Percentiles rank a stretch among this genome's conserved stretches.
phyloP scores from a whole-genome alignment of 2,888 invertebrate genomes.

The Eupithecia subfuscata region DNA sequence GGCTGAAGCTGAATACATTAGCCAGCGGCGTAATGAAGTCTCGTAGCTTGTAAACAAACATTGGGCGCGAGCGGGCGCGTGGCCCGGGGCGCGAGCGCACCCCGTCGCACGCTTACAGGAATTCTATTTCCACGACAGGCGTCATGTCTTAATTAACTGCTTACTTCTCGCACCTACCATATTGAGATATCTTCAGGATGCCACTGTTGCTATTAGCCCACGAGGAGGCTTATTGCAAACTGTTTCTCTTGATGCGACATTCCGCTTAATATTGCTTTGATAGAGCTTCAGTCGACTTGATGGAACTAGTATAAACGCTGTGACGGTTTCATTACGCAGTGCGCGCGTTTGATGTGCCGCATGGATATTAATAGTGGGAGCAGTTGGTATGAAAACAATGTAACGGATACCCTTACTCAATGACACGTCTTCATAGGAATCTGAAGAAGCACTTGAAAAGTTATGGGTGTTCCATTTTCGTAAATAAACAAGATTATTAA shows the following conservation, averaged over 20 bases:
- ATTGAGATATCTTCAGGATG: slow-evolving; percentile 81
- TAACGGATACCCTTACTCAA: slow-evolving; percentile 49
- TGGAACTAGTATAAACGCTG: slow-evolving; percentile 37
- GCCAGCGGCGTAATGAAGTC: slow-evolving; percentile 84
- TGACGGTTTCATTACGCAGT: slow-evolving; percentile 35
- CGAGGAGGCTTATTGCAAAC: slow-evolving; percentile 78
- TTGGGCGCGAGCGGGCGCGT: slow-evolving; percentile 58
- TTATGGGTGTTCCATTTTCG: slow-evolving; percentile 74
- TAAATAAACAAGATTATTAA: slow-evolving; percentile 82
- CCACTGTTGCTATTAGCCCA: slow-evolving; percentile 80
- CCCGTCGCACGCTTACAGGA: slow-evolving; percentile 73
- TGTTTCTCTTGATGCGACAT: slow-evolving; percentile 52
- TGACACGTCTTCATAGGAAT: slow-evolving; percentile 67
- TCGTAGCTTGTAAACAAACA: slow-evolving; percentile 84
- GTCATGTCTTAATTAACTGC: slow-evolving; percentile 83
- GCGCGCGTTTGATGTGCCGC: slow-evolving; percentile 30
- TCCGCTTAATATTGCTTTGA: slow-evolving; percentile 42
- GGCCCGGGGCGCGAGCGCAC: slow-evolving; percentile 77
- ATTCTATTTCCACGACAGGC: slow-evolving; percentile 83
- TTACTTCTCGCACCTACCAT: slow-evolving; percentile 82
- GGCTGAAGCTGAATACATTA: slow-evolving; percentile 85
- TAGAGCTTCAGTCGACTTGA: slow-evolving; percentile 37
- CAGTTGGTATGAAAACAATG: slow-evolving; percentile 46
- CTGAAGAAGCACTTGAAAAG: slow-evolving; percentile 52
- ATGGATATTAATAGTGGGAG: slow-evolving; percentile 44